A percentile compares a stretch with the other conserved stretches of the same genome.
These are phyloP conservation scores for Cepaea nemoralis DNA, from an alignment of 1,140 invertebrate species.

Conservation along the genomic window DNA sequence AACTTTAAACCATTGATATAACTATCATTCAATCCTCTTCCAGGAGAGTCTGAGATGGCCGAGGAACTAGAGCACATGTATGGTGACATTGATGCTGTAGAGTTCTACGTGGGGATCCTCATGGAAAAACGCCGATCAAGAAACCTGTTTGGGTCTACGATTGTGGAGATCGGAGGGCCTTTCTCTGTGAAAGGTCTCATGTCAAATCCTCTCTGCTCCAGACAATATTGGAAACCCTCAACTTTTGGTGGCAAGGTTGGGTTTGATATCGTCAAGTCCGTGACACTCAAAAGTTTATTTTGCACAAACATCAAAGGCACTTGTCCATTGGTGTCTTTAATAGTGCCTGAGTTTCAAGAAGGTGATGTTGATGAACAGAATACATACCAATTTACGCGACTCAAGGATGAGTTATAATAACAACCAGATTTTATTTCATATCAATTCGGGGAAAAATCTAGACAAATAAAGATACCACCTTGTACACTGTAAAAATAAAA, in stretches of 20 bases:
- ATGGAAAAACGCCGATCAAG: slow-evolving; percentile 67
- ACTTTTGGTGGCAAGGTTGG: slow-evolving; percentile 73
- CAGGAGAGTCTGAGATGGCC: slow-evolving; percentile 69
- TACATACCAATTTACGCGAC: slow-evolving; percentile 22
- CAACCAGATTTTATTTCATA: no score
- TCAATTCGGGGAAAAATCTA: no score
- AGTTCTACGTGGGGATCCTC: slow-evolving; percentile 71
- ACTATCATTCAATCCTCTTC: slow-evolving; percentile 15
- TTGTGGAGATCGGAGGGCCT: slow-evolving; percentile 72
- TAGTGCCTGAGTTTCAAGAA: slow-evolving; percentile 61
- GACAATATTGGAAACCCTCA: slow-evolving; percentile 72
- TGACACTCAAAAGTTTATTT: slow-evolving; percentile 70
- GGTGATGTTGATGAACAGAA: slow-evolving; percentile 45
- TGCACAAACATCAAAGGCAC: slow-evolving; percentile 70
- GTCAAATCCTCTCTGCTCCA: slow-evolving; percentile 72
- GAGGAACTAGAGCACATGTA: slow-evolving; percentile 70
- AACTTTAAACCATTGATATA: no score
- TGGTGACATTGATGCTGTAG: slow-evolving; percentile 72
- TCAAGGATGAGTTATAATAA: background rate
- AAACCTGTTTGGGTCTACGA: slow-evolving; percentile 64
- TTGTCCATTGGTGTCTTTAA: slow-evolving; percentile 69
- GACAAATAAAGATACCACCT: no score
- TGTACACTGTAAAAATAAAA: no score
- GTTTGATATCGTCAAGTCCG: slow-evolving; percentile 71
- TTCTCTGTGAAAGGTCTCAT: slow-evolving; percentile 73